Base-by-base conservation (phyloP, 1,140 invertebrate genomes). In the Drosophila quadrilineata region DNA sequence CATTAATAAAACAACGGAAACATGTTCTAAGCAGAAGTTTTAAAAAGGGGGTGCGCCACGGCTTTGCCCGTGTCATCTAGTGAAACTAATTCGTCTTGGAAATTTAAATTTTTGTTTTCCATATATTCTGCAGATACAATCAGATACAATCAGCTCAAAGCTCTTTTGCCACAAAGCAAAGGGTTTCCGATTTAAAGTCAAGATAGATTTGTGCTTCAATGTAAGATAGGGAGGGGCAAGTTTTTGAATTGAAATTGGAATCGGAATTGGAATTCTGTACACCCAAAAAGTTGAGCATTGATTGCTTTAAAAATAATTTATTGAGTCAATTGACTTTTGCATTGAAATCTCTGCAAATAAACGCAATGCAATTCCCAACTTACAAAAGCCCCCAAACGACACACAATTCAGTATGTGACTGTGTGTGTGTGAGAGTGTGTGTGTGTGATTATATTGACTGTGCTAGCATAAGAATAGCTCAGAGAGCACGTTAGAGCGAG, bases 241-340 rank as follows among this genome's bases (percentile, higher is more conserved):
- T 50, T 76, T 43, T 68, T 43, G 48, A 41, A 84, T n/a, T n/a
- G n/a, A n/a, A n/a, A n/a, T n/a, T n/a, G n/a, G n/a, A n/a, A n/a
- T n/a, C n/a, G n/a, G n/a, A n/a, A n/a, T 73, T 76, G 64, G 59
- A 76, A 66, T 79, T 84, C 76, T 82, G 68, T 76, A n/a, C 68
- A 59, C 68, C 60, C n/a, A 43, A n/a, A 48, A 63, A 77, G 59
- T 75, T 74, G n/a, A n/a, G 57, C 73, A 64, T 82, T 85, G 79
- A 85, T 84, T 84, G 79, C 79, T 74, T 85, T 86, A 86, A 85
- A 85, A 85, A 85, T 85, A 85, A 85, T 85, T 85, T 85, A 85
- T 85, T 86, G 79, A 85, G 80, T 85, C 80, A 75, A 85, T 85
- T 85, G 79, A 85, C 79, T 85, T 75, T 85, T 66, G 74, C 56